Conservation (phyloP, 2,797 vertebrate genomes). For the Limosa lapponica region DNA sequence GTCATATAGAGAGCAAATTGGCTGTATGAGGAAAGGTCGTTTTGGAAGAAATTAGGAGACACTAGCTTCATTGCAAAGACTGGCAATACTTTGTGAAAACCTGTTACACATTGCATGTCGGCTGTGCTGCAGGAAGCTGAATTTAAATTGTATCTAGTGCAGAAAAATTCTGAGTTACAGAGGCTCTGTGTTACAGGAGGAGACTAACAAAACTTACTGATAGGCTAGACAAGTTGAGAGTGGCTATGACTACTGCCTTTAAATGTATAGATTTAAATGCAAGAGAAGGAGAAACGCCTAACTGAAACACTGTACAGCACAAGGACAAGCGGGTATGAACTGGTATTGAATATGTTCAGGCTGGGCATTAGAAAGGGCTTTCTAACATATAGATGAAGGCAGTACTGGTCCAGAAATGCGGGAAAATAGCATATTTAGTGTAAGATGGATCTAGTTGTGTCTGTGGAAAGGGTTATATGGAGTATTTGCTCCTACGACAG, state of each 20-base stretch:
- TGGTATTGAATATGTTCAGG: background rate
- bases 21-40: background rate
- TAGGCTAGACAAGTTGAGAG: background rate
- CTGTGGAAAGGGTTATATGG: background rate
- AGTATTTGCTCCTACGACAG: background rate
- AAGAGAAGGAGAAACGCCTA: background rate
- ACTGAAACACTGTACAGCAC: background rate
- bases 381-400: background rate
- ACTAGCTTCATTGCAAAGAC: background rate
- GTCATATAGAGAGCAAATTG: background rate
- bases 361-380: background rate
- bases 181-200: background rate
- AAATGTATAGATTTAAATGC: background rate
- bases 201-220: background rate
- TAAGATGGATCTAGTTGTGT: background rate
- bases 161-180: background rate
- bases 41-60: background rate
- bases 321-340: background rate
- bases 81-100: background rate
- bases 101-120: background rate
- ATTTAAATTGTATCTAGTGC: background rate
- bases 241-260: background rate
- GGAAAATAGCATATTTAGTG: background rate
- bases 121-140: background rate
- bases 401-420: background rate